phyloP scores from a whole-genome alignment of 92 coral and sea anemone genomes.

The Meandrina meandrites region DNA sequence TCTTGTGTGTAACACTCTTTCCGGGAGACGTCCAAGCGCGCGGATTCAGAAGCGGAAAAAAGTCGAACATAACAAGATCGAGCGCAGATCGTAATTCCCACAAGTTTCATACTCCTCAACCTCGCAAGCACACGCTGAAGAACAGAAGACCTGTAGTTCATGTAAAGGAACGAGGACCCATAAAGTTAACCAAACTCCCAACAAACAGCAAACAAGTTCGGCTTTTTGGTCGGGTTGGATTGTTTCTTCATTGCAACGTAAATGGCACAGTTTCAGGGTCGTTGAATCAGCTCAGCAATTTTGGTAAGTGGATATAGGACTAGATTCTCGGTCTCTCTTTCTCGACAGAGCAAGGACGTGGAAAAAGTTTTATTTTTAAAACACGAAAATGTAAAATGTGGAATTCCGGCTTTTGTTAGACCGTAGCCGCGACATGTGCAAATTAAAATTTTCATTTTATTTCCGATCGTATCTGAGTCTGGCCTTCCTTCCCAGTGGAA shows the following conservation, averaged over 20 bases:
- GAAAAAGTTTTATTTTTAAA: background rate
- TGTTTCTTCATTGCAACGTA: conserved; percentile 64
- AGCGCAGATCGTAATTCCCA: background rate
- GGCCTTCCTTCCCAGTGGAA: background rate
- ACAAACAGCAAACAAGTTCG: conserved; percentile 56
- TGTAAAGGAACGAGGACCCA: background rate
- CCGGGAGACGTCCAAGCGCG: background rate
- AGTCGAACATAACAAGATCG: background rate
- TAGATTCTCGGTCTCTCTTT: background rate
- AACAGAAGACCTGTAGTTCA: conserved; percentile 10
- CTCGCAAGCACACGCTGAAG: background rate
- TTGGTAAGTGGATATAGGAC: conserved; percentile 56
- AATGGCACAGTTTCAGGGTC: conserved; percentile 89
- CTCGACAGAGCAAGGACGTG: background rate
- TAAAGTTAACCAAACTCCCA: conserved; percentile 31
- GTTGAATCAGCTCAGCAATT: conserved; percentile 49
- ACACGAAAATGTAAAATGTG: background rate
- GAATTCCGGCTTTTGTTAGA: background rate
- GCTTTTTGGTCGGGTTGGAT: conserved; percentile 82
- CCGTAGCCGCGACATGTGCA: background rate
- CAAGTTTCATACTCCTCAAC: background rate
- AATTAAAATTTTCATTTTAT: background rate
- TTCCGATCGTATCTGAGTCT: background rate
- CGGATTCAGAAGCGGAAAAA: background rate
- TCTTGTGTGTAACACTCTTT: background rate